phyloP scores from a whole-genome alignment of 2,113 vertebrate species.

The Arenaria interpres region DNA sequence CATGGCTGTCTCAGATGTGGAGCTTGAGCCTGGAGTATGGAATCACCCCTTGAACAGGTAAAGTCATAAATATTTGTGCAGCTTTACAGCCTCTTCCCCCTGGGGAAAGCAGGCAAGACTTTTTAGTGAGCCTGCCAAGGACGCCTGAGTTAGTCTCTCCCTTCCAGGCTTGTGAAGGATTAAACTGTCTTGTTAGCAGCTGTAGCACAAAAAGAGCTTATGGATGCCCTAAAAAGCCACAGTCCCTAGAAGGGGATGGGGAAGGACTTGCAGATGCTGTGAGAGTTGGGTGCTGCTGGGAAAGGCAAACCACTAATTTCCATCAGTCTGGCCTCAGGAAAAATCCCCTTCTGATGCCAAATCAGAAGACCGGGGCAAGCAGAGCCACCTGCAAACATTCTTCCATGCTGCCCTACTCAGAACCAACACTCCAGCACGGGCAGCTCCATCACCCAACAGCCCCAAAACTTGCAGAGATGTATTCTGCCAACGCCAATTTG shows the following conservation, averaged over 20 bases:
- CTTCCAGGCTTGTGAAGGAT: neutral
- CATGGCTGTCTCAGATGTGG: neutral
- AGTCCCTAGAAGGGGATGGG: neutral
- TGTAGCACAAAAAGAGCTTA: neutral
- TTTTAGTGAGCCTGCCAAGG: neutral
- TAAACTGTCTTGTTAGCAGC: neutral
- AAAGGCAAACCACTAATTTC: neutral
- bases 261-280: neutral
- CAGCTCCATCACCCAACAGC: neutral
- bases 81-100: neutral
- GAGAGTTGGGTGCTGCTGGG: neutral
- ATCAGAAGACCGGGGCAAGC: neutral
- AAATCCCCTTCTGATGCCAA: neutral
- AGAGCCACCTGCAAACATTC: neutral
- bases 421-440: neutral
- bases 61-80: neutral
- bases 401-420: neutral
- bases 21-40: neutral
- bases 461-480: neutral
- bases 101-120: neutral
- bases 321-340: neutral
- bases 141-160: neutral
- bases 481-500: neutral
- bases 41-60: neutral
- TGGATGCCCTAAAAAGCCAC: neutral